These are phyloP conservation scores for Glossophaga mutica DNA, from an alignment of 2,797 vertebrate species.

Conservation along the genomic window DNA sequence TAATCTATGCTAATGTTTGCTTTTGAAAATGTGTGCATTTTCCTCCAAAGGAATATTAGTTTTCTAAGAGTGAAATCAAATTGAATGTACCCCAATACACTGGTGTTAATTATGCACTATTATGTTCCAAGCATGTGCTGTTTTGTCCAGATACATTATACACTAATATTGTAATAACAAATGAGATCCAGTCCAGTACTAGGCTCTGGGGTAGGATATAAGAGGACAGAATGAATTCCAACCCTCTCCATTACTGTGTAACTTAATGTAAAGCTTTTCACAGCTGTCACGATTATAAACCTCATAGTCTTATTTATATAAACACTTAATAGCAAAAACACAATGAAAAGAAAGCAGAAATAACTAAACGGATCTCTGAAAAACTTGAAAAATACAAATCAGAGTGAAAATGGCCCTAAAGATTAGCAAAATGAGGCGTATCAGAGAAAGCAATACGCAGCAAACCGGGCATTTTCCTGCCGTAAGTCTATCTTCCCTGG, in stretches of 20 bases:
- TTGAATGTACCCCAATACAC: neutral
- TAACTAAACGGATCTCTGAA: neutral
- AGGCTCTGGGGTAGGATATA: neutral
- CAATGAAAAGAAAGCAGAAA: neutral
- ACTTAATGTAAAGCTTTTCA: neutral
- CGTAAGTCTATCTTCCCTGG: neutral
- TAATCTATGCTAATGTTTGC: neutral
- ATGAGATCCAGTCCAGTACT: neutral
- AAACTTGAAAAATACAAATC: neutral
- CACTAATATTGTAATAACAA: neutral
- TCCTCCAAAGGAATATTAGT: neutral
- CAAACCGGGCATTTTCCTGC: neutral
- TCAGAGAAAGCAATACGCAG: neutral
- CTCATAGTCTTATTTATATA: neutral
- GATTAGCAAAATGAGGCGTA: neutral
- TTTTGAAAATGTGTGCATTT: neutral
- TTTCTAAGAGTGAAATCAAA: neutral
- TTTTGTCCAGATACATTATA: neutral
- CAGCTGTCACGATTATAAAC: neutral
- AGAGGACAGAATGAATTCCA: neutral
- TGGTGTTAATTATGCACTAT: neutral
- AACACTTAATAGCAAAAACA: neutral
- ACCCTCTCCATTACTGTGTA: neutral
- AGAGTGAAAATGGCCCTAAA: neutral
- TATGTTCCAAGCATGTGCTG: neutral